A percentile compares a stretch with the other conserved stretches of the same genome.
Conservation (phyloP, 2,888 invertebrate species). For the Cyrtodaria siliqua region DNA sequence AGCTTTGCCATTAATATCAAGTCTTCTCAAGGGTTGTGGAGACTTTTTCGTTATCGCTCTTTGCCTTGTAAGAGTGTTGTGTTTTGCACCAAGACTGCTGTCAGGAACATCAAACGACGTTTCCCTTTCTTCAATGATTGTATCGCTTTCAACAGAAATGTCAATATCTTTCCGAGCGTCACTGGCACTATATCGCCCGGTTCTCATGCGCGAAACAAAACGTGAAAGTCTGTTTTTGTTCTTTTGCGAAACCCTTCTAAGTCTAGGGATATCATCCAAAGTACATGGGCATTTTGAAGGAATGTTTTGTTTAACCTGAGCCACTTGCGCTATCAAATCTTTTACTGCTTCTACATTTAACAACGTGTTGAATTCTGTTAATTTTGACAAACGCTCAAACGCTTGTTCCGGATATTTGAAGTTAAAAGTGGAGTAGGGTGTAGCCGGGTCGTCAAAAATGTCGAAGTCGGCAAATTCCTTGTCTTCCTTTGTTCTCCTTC, state of each 20-base stretch:
- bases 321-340: slow-evolving; percentile 77
- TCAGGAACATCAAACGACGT: slow-evolving; percentile 27
- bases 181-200: slow-evolving; percentile 42
- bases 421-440: slow-evolving; percentile 86
- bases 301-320: slow-evolving; percentile 72
- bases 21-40: background rate
- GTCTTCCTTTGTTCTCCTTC: slow-evolving; percentile 85
- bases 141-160: slow-evolving; percentile 36
- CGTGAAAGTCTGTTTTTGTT: slow-evolving; percentile 65
- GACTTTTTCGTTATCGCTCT: slow-evolving; percentile 10
- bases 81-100: background rate
- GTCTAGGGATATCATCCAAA: slow-evolving; percentile 67
- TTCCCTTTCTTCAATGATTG: slow-evolving; percentile 31
- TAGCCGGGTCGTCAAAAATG: slow-evolving; percentile 85
- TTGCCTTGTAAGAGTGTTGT: slow-evolving; percentile 14
- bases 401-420: slow-evolving; percentile 85
- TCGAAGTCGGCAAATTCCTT: slow-evolving; percentile 85
- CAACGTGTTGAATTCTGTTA: slow-evolving; percentile 86
- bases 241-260: slow-evolving; percentile 70
- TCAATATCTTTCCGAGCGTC: slow-evolving; percentile 55
- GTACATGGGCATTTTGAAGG: slow-evolving; percentile 68
- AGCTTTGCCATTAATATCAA: background rate
- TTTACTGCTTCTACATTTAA: slow-evolving; percentile 84
- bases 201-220: slow-evolving; percentile 61
- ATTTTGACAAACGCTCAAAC: slow-evolving; percentile 85